phyloP scores from a whole-genome alignment of 2,113 vertebrate genomes.

The Gorilla gorilla region DNA sequence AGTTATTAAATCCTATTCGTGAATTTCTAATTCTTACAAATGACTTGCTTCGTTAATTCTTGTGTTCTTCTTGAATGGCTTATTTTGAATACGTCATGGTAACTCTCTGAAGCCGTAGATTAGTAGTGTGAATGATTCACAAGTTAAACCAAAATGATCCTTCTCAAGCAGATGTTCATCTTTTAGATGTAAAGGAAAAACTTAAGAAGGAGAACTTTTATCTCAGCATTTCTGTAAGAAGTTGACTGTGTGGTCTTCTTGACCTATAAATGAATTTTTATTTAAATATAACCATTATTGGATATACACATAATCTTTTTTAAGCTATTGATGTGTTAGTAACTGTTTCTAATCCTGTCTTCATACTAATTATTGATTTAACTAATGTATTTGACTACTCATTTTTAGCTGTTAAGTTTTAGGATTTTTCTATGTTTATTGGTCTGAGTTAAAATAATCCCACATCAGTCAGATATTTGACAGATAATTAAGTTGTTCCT shows the following conservation, averaged over 20 bases:
- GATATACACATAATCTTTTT: neutral
- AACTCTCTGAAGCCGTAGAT: neutral
- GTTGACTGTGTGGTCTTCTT: neutral
- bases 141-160: neutral
- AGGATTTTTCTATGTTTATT: slow-evolving; percentile 30
- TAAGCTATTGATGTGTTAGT: neutral
- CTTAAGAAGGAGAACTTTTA: neutral
- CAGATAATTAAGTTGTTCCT: neutral
- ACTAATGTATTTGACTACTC: neutral
- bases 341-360: slow-evolving; percentile 21
- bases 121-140: neutral
- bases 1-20: neutral
- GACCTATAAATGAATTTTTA: neutral
- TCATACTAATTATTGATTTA: slow-evolving; percentile 9
- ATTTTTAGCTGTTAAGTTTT: slow-evolving; percentile 11
- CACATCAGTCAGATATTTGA: neutral
- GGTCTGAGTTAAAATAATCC: neutral
- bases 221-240: neutral
- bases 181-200: neutral
- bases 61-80: neutral
- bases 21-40: slow-evolving; percentile 20
- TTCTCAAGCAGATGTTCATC: neutral
- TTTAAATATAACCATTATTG: neutral
- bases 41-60: neutral
- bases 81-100: neutral